These are phyloP conservation scores for Zhuqinia jingwanae DNA, from an alignment of 2,888 invertebrate genomes.

Conservation along the genomic window DNA sequence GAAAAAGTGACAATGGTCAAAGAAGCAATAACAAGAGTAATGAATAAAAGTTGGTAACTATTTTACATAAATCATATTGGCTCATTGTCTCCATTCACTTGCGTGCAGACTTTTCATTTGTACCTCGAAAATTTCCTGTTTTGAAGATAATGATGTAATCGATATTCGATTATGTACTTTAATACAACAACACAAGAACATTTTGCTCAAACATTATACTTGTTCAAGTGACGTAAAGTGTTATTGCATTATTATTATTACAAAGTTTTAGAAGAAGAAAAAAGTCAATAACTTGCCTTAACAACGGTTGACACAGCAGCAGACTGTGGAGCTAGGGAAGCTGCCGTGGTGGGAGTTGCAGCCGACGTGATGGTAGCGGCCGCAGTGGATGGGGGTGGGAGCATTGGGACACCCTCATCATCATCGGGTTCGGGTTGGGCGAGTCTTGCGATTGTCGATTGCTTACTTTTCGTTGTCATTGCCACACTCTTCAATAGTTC, in stretches of 20 bases:
- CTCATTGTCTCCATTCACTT: neutral
- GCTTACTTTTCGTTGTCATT: constrained; percentile 79
- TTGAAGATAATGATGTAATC: no score
- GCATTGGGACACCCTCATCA: constrained; percentile 78
- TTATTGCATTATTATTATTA: no score
- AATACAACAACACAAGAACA: no score
- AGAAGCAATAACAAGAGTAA: neutral
- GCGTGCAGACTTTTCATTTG: no score
- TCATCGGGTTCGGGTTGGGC: constrained; percentile 79
- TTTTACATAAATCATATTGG: neutral
- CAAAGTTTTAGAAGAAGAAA: neutral
- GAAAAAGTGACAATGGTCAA: neutral
- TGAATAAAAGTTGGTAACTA: neutral
- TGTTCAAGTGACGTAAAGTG: no score
- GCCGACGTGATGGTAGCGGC: constrained; percentile 80
- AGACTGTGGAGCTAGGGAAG: constrained; percentile 81
- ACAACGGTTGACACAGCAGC: constrained; percentile 78
- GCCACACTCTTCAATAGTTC: constrained; percentile 79
- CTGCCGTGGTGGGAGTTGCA: constrained; percentile 80
- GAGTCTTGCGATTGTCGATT: constrained; percentile 79
- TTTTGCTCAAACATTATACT: no score
- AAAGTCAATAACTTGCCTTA: constrained; percentile 75
- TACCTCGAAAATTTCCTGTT: no score
- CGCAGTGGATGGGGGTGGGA: constrained; percentile 82
- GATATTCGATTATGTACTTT: no score